Evolutionary conservation across 2,797 vertebrate genomes (phyloP).

Genomic region (Sebastiscus tertius): DNA sequence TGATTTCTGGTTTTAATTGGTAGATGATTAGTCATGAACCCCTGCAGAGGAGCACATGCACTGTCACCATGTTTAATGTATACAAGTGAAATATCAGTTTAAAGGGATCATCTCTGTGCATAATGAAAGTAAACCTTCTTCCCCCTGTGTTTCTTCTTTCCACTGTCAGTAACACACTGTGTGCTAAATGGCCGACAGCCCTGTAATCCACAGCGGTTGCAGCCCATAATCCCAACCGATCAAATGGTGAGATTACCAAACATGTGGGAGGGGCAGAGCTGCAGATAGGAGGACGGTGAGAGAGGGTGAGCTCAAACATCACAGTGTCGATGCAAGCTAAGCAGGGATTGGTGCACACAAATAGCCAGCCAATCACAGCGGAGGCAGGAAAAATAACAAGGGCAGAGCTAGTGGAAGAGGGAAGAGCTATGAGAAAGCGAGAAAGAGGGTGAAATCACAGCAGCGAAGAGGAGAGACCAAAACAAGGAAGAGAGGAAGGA

Average conservation of each 20-base stretch:
- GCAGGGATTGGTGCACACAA: conserved; percentile 81
- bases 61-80: background rate
- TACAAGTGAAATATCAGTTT: conserved; percentile 5
- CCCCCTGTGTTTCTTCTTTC: background rate
- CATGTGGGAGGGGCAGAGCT: conserved; percentile 63
- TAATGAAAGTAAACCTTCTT: conserved; percentile 2
- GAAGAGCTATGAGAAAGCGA: conserved; percentile 75
- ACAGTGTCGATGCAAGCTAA: conserved; percentile 33
- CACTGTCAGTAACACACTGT: conserved; percentile 19
- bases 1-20: background rate
- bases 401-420: conserved; percentile 71
- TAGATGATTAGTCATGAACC: conserved; percentile 11
- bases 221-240: conserved; percentile 74
- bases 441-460: conserved; percentile 74
- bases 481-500: conserved; percentile 59
- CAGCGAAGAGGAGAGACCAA: conserved; percentile 56
- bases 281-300: conserved; percentile 56
- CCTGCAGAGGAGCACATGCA: background rate
- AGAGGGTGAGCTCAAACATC: conserved; percentile 58
- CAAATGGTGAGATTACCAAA: conserved; percentile 76
- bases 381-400: conserved; percentile 73
- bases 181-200: conserved; percentile 56
- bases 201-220: conserved; percentile 70
- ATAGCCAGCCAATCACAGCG: conserved; percentile 82
- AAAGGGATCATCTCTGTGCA: conserved; percentile 24